A percentile compares a stretch with the other conserved stretches of the same genome.
Evolutionary conservation across 1,140 invertebrate genomes (phyloP).

Genomic region (Diabrotica undecimpunctata): DNA sequence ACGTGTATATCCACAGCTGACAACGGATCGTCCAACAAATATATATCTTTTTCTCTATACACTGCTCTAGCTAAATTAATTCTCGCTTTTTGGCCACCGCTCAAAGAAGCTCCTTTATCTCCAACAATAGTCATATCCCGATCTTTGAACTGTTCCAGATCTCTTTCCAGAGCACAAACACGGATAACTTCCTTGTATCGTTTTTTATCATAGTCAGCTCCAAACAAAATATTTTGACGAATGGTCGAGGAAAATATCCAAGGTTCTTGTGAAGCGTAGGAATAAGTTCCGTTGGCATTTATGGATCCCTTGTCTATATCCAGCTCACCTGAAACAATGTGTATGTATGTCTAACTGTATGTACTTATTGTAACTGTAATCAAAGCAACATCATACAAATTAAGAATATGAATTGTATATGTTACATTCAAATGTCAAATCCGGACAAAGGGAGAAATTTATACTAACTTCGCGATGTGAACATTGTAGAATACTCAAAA

Average conservation of each 20-base stretch:
- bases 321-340: conserved; percentile 58
- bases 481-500: no score
- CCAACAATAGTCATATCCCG: conserved; percentile 84
- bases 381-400: no score
- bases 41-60: conserved; percentile 77
- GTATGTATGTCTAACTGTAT: no score
- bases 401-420: no score
- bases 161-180: conserved; percentile 58
- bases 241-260: conserved; percentile 80
- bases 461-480: no score
- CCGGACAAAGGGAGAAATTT: no score
- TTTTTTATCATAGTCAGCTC: conserved; percentile 55
- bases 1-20: conserved; percentile 75
- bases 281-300: conserved; percentile 68
- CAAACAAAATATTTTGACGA: conserved; percentile 77
- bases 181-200: conserved; percentile 55
- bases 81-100: conserved; percentile 86
- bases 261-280: conserved; percentile 85
- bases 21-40: conserved; percentile 79
- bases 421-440: no score
- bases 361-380: not conserved
- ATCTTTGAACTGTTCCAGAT: conserved; percentile 66
- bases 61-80: conserved; percentile 81
- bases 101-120: conserved; percentile 74
- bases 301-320: conserved; percentile 55